These are phyloP conservation scores for Rhabditoides inermis DNA, from an alignment of 2,888 invertebrate genomes.

Conservation along the genomic window DNA sequence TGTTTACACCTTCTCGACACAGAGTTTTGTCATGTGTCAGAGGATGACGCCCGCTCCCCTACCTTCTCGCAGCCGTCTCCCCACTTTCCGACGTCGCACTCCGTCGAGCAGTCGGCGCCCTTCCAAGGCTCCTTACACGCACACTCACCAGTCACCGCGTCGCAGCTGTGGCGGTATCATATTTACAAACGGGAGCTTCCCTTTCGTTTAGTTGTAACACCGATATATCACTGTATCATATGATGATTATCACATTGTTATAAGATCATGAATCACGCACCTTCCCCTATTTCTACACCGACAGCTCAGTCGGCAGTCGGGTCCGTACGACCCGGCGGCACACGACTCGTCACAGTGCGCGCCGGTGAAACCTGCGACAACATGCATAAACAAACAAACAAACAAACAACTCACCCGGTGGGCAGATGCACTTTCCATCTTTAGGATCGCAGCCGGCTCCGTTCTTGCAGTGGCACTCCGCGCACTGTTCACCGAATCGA, in stretches of 20 bases:
- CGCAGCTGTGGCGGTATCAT: no score
- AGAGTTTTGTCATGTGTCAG: no score
- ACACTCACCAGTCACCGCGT: not conserved
- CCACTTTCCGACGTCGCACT: constrained; percentile 19
- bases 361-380: constrained; percentile 27
- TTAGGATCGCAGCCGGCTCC: constrained; percentile 39
- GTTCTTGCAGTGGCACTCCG: constrained; percentile 35
- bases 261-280: no score
- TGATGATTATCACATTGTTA: no score
- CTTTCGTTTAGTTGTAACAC: no score
- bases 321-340: constrained; percentile 36
- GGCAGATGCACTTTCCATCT: constrained; percentile 39
- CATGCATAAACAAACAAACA: not conserved
- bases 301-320: constrained; percentile 29
- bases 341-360: constrained; percentile 33
- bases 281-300: constrained; percentile 13
- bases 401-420: constrained; percentile 17
- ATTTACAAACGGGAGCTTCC: no score
- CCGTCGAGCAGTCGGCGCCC: constrained; percentile 26
- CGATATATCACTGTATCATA: no score
- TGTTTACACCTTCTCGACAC: no score
- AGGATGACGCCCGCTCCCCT: no score
- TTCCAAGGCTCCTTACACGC: constrained; percentile 11
- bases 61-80: constrained; percentile 23
- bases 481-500: constrained; percentile 24